Base-by-base conservation (phyloP, 1,140 invertebrate genomes). In the Drosophila chauvacae region DNA sequence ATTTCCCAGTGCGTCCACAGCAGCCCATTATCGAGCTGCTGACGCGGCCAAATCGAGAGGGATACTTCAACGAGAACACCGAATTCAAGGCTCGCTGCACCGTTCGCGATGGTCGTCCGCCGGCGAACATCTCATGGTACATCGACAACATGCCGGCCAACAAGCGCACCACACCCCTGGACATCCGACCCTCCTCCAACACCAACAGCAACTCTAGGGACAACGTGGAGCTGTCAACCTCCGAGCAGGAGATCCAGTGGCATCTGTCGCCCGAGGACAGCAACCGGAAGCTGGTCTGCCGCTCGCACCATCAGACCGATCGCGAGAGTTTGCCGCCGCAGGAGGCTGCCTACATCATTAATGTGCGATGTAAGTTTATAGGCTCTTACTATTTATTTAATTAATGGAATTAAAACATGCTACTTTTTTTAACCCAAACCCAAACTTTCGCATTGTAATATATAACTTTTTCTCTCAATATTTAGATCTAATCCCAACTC, bases 51-150 rank as follows among this genome's bases (percentile, higher is more conserved):
- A 84, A 85, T 58, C 90, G 81, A 26, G 90, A 91, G 53, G 91
- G 90, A 5, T 91, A 90, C 23, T 96, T 94, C 82, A 93, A 92
- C 80, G 94, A 95, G 59, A 94, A 94, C 4, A 95, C 95, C 18
- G 92, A 92, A 18, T 93, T 96, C 76, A 92, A 93, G 78, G 95
- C 95, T 2, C 94, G 94, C 62, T 97, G 96, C 92, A 93, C 93
- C n/a, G 94, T 96, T 1, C 92, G 93, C 62, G 94, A 95, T 51
- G 96, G 96, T 33, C 93, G 96, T 88, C 96, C 96, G 14, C 94
- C 94, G 3, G 96, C 96, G 0, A 96, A 96, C 63, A 95, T 97
- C 51, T 94, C 94, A 2, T 96, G 96, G 93, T 96, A 72, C 55
- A 62, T 92, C 94, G 95, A 95, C 80, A 94, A 95, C 42, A 94